These are phyloP conservation scores for Diabrotica balteata DNA, from an alignment of 2,888 invertebrate species.

Conservation along the genomic window DNA sequence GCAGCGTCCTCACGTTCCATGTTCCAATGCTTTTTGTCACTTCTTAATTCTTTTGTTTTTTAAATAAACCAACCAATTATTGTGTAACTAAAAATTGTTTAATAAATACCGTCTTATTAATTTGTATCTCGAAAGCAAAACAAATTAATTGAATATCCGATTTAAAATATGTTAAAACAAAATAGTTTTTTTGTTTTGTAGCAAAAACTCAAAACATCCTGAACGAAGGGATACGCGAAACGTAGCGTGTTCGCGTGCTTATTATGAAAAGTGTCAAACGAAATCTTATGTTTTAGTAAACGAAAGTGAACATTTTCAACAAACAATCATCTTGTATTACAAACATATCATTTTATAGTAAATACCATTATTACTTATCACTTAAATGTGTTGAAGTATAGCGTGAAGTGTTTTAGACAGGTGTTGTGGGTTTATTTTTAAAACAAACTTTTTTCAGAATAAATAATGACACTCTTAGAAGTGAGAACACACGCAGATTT, in stretches of 20 bases:
- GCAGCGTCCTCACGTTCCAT: too few relatives aligned
- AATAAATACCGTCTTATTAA: too few relatives aligned
- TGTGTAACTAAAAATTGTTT: too few relatives aligned
- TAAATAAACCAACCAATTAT: too few relatives aligned
- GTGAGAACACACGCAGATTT: background rate
- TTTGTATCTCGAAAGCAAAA: too few relatives aligned
- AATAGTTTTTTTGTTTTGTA: too few relatives aligned
- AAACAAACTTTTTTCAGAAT: constrained; percentile 10
- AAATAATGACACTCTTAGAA: constrained; percentile 10
- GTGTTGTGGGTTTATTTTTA: constrained; percentile 21
- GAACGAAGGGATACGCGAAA: constrained; percentile 5
- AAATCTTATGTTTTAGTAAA: constrained; percentile 60
- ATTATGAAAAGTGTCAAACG: constrained; percentile 61
- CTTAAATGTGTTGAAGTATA: constrained; percentile 13
- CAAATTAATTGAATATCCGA: too few relatives aligned
- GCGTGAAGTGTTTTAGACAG: constrained; percentile 13
- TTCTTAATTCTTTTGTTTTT: too few relatives aligned
- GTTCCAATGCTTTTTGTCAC: too few relatives aligned
- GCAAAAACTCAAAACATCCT: too few relatives aligned
- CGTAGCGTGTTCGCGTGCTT: constrained; percentile 47
- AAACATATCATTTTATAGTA: constrained; percentile 54
- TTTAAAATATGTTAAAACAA: too few relatives aligned
- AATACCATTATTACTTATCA: constrained; percentile 52
- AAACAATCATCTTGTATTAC: constrained; percentile 57
- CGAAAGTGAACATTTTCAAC: constrained; percentile 53